Conservation (phyloP, 2,888 invertebrate genomes). For the Cinara cedri region DNA sequence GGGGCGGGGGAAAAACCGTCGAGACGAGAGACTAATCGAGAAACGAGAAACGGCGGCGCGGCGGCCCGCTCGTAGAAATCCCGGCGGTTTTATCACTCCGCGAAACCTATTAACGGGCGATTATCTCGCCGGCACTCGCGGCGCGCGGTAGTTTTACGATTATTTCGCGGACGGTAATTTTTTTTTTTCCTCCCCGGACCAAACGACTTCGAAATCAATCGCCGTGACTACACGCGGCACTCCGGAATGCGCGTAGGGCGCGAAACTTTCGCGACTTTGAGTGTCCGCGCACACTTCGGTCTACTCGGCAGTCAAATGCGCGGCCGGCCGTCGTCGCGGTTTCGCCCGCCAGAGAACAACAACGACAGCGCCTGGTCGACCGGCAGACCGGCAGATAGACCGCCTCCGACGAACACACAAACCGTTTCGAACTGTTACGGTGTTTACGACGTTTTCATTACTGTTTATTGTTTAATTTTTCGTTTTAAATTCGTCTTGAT, state of each 20-base stretch:
- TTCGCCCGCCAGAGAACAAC: background rate
- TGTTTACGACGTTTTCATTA: no score
- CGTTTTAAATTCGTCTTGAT: no score
- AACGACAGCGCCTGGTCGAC: no score
- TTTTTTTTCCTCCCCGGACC: background rate
- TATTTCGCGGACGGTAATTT: background rate
- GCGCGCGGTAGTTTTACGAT: background rate
- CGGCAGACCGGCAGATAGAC: no score
- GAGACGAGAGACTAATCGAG: no score
- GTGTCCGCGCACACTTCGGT: background rate
- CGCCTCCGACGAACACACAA: no score
- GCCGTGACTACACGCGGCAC: background rate
- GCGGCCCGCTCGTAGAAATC: background rate
- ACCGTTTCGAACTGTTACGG: no score
- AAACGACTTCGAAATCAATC: conserved; percentile 6
- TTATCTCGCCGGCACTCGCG: background rate
- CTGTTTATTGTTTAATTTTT: no score
- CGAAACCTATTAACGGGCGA: background rate
- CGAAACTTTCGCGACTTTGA: background rate
- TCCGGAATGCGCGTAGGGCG: no score
- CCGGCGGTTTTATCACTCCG: background rate
- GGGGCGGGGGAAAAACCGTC: no score
- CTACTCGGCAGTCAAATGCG: background rate
- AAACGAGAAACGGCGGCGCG: background rate
- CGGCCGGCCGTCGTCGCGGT: no score